phyloP scores from a whole-genome alignment of 92 coral and sea anemone species.

The Porites cylindrica region DNA sequence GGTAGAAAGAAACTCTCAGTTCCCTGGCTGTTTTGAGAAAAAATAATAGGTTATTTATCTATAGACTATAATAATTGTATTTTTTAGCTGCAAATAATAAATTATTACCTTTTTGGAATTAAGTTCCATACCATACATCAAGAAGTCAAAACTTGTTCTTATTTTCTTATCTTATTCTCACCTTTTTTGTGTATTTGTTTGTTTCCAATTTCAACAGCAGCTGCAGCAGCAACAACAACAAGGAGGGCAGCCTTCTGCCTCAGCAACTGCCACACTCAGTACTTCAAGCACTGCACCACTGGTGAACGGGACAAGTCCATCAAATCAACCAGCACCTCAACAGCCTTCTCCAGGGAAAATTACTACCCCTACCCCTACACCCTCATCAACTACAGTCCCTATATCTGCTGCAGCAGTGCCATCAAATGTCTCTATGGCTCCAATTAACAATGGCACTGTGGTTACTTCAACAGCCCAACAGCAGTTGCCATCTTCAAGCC shows the following conservation, averaged over 20 bases:
- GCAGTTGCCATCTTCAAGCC: slow-evolving; percentile 37
- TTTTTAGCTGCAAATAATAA: too few relatives aligned
- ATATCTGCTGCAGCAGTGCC: slow-evolving; percentile 60
- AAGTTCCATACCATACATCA: too few relatives aligned
- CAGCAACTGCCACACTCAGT: slow-evolving; percentile 9
- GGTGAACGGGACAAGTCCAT: slow-evolving; percentile 41
- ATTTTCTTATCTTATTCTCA: not conserved
- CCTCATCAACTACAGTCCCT: slow-evolving; percentile 39
- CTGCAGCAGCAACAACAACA: slow-evolving; percentile 51
- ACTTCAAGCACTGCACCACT: slow-evolving; percentile 21
- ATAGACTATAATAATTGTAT: too few relatives aligned
- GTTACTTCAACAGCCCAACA: slow-evolving; percentile 27
- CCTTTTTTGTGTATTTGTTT: not conserved
- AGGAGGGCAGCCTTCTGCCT: not conserved
- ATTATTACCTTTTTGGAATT: too few relatives aligned
- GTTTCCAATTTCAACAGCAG: not conserved
- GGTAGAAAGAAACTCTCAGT: too few relatives aligned
- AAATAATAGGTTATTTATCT: too few relatives aligned
- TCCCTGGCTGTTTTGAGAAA: too few relatives aligned
- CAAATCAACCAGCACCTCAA: slow-evolving; percentile 3
- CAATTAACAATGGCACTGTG: slow-evolving; percentile 69
- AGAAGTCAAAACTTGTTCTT: too few relatives aligned
- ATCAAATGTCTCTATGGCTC: slow-evolving; percentile 56
- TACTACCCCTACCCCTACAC: not conserved
- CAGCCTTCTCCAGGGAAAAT: slow-evolving; percentile 2